phyloP scores from a whole-genome alignment of 2,797 vertebrate species.

The Vultur gryphus region DNA sequence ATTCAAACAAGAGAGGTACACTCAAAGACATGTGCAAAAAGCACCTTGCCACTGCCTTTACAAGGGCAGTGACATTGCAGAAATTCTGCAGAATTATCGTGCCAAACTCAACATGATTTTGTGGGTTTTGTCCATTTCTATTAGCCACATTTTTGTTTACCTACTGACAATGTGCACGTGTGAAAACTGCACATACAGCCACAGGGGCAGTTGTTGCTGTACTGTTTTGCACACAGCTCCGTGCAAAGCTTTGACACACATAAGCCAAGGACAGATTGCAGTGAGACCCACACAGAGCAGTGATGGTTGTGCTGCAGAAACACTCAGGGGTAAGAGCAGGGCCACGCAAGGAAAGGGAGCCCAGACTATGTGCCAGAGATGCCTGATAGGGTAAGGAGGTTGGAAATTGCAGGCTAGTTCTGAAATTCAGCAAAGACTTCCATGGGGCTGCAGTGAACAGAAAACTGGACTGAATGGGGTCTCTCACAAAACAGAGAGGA shows the following conservation, averaged over 20 bases:
- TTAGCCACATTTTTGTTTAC: not conserved
- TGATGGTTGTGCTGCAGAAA: not conserved
- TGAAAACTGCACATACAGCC: not conserved
- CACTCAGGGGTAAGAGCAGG: not conserved
- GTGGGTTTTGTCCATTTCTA: not conserved
- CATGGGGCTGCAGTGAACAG: not conserved
- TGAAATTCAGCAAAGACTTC: not conserved
- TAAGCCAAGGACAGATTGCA: not conserved
- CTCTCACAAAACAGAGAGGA: not conserved
- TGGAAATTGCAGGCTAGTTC: not conserved
- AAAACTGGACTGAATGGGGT: not conserved
- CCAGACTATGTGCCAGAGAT: not conserved
- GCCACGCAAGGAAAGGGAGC: not conserved
- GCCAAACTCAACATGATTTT: not conserved
- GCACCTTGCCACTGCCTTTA: not conserved
- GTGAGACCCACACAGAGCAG: not conserved
- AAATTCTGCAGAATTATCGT: not conserved
- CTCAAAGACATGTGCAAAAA: not conserved
- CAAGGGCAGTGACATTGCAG: not conserved
- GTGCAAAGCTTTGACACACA: not conserved
- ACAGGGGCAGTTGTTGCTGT: not conserved
- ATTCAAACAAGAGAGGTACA: not conserved
- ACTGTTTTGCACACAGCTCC: not conserved
- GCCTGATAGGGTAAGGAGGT: not conserved
- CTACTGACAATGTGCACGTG: accelerated